These are phyloP conservation scores for Echinops telfairi DNA, from an alignment of 2,113 vertebrate species.

Conservation along the genomic window DNA sequence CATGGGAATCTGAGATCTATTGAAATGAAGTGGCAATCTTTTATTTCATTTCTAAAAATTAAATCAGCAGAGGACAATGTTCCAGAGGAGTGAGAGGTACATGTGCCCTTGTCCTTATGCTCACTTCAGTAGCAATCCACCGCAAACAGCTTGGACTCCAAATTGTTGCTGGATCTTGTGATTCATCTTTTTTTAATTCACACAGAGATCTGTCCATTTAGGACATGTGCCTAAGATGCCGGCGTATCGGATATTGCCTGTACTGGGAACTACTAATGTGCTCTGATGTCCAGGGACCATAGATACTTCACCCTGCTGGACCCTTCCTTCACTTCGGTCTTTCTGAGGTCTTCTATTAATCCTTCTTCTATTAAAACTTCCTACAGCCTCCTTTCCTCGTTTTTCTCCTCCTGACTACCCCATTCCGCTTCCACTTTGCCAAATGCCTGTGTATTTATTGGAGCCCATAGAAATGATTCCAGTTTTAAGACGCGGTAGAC, in stretches of 20 bases:
- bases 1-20: not conserved
- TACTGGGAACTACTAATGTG: not conserved
- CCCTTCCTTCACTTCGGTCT: slow-evolving; percentile 23
- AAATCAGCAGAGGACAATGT: not conserved
- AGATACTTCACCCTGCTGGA: not conserved
- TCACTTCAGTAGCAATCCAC: not conserved
- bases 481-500: not conserved
- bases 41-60: not conserved
- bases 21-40: slow-evolving; percentile 48
- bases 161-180: slow-evolving; percentile 37
- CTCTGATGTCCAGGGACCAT: not conserved
- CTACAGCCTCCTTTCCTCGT: not conserved
- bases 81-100: not conserved
- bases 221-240: not conserved
- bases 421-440: not conserved
- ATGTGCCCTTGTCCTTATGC: not conserved
- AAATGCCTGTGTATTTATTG: slow-evolving; percentile 18
- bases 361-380: not conserved
- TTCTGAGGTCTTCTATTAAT: slow-evolving; percentile 33
- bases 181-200: slow-evolving; percentile 49
- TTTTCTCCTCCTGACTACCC: not conserved
- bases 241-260: not conserved
- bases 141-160: slow-evolving; percentile 8
- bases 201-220: not conserved
- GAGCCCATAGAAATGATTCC: not conserved